A percentile compares a stretch with the other conserved stretches of the same genome.
Evolutionary conservation across 2,888 invertebrate species (phyloP).

Genomic region (Atrina japonica): DNA sequence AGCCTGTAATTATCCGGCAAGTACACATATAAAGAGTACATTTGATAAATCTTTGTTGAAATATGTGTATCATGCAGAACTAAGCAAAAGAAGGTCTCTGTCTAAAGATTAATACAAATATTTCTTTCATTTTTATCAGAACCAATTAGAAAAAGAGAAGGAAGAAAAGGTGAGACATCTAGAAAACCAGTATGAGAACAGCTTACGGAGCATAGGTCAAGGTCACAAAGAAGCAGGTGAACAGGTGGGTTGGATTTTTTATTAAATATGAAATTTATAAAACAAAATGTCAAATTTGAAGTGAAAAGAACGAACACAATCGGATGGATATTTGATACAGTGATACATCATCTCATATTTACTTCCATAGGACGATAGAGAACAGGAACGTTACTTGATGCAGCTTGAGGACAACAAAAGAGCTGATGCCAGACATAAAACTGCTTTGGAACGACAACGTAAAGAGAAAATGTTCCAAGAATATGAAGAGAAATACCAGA

Average conservation of each 20-base stretch:
- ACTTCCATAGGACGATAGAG: slow-evolving; percentile 51
- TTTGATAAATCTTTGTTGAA: too few relatives aligned
- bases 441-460: slow-evolving; percentile 64
- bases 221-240: slow-evolving; percentile 69
- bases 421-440: slow-evolving; percentile 64
- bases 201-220: slow-evolving; percentile 69
- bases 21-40: too few relatives aligned
- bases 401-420: slow-evolving; percentile 56
- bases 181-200: slow-evolving; percentile 71
- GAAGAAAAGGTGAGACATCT: slow-evolving; percentile 70
- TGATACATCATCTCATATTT: too few relatives aligned
- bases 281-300: too few relatives aligned
- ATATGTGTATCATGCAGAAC: too few relatives aligned
- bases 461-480: slow-evolving; percentile 61
- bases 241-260: slow-evolving; percentile 62
- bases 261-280: neutral
- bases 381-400: slow-evolving; percentile 55
- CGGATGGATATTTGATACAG: too few relatives aligned
- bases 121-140: slow-evolving; percentile 60
- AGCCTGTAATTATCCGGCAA: too few relatives aligned
- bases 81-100: too few relatives aligned
- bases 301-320: too few relatives aligned
- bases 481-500: slow-evolving; percentile 65
- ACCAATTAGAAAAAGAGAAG: slow-evolving; percentile 71
- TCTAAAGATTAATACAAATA: too few relatives aligned